phyloP scores from a whole-genome alignment of 2,113 vertebrate species.

The Epinephelus moara region DNA sequence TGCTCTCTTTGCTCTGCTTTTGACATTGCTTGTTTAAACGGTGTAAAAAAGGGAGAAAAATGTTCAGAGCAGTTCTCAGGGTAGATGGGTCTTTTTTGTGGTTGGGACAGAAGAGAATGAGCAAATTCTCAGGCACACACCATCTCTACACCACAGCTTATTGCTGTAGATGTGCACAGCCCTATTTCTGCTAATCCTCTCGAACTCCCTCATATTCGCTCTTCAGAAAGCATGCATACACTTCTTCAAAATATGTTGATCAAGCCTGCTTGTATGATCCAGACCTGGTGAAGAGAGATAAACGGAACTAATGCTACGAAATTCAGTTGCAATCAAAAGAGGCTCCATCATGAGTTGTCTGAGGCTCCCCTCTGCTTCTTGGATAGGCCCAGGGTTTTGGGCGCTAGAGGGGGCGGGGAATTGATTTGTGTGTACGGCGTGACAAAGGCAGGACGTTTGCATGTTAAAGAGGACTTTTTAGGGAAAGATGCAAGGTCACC shows the following conservation, averaged over 20 bases:
- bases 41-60: background rate
- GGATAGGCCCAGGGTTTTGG: slow-evolving; percentile 37
- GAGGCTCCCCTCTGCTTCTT: slow-evolving; percentile 44
- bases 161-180: background rate
- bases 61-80: background rate
- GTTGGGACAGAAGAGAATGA: slow-evolving; percentile 13
- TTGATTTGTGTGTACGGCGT: slow-evolving; percentile 55
- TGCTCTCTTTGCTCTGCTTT: background rate
- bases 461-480: slow-evolving; percentile 77
- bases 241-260: background rate
- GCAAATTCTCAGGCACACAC: background rate
- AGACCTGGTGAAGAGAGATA: slow-evolving; percentile 18
- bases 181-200: background rate
- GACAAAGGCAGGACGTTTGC: slow-evolving; percentile 79
- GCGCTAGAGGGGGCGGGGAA: slow-evolving; percentile 51
- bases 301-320: background rate
- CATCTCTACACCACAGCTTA: background rate
- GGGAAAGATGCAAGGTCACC: slow-evolving; percentile 59
- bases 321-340: slow-evolving; percentile 69
- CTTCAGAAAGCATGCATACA: background rate
- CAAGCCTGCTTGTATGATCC: background rate
- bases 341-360: slow-evolving; percentile 77
- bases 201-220: too few relatives aligned
- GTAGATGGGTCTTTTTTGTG: background rate
- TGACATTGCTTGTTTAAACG: slow-evolving; percentile 1